Evolutionary conservation across 2,113 vertebrate genomes (phyloP), one percentile per base, ranked within the genome.

Genomic region (Perca schrenkii): DNA sequence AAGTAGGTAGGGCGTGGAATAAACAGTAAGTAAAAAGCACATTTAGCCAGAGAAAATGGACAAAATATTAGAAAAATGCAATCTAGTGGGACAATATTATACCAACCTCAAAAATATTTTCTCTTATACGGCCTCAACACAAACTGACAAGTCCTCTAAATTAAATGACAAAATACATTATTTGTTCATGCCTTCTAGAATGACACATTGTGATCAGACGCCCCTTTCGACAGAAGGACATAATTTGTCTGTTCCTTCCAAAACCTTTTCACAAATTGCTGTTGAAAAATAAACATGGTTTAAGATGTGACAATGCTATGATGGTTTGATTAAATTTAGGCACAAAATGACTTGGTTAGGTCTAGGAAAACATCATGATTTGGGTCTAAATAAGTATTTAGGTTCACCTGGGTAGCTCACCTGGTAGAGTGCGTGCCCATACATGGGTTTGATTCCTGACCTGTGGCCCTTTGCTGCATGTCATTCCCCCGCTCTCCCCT

Each of bases 1-100:
- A 67, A 79, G 57, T 36, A 50, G 53, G 43, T 68, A 71, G 43
- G 63, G 61, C 56, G 64, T 22, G 47, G 52, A 73, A 67, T 15
- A 52, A 60, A 69, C 14, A 69, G 16, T 34, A 57, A 58, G 50
- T 74, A 7, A 31, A 80, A 61, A 40, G 43, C 17, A 70, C 11
- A 60, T 58, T 31, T 15, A n/a, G 16, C 57, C 2, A 28, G 3
- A 22, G 31, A 31, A 21, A 53, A 43, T 19, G 40, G 14, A 43
- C 8, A 49, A 49, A 66, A 36, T 36, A 21, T 21, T 3, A 19
- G 8, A 40, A 82, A 54, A 72, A 73, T 19, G 6, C 1, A 56
- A 11, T 34, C 10, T 0, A 40, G 8, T 21, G 8, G 4, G 54
- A 74, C 25, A 43, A 22, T 13, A 53, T 16, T 25, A 8, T 8